phyloP scores from a whole-genome alignment of 1,140 invertebrate genomes.

The Drosophila jambulina region DNA sequence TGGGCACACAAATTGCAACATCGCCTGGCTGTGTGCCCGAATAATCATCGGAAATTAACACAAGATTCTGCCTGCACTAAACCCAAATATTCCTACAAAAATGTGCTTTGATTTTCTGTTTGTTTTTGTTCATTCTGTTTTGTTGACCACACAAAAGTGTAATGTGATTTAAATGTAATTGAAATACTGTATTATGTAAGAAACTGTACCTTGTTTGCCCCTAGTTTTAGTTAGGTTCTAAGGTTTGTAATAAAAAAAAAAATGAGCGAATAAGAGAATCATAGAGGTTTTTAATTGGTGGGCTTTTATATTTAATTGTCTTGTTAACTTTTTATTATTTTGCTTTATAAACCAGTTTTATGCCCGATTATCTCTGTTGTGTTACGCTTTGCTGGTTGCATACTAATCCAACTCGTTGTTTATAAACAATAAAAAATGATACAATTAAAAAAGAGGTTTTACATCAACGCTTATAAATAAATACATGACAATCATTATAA shows the following conservation, averaged over 20 bases:
- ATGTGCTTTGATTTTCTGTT: constrained; percentile 49
- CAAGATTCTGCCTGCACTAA: constrained; percentile 10
- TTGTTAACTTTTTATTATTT: constrained; percentile 24
- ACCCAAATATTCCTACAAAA: constrained; percentile 62
- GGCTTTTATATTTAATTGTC: constrained; percentile 1
- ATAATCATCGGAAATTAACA: constrained; percentile 30
- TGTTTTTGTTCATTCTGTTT: constrained; percentile 17
- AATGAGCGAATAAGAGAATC: background rate
- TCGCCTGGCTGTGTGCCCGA: constrained; percentile 52
- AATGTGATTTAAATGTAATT: constrained; percentile 73
- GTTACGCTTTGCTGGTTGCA: constrained; percentile 26
- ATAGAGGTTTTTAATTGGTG: constrained; percentile 14
- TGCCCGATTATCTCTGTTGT: constrained; percentile 2
- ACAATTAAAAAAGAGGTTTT: background rate
- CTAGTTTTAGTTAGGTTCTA: constrained; percentile 32
- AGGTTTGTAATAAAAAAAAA: constrained; percentile 29
- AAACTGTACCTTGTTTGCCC: constrained; percentile 44
- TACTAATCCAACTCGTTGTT: constrained; percentile 21
- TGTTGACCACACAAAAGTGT: constrained; percentile 41
- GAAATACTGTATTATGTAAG: constrained; percentile 44
- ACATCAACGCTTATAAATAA: background rate
- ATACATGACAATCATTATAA: background rate
- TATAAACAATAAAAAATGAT: constrained; percentile 9
- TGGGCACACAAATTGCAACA: constrained; percentile 75
- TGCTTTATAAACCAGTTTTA: constrained; percentile 29